These are phyloP conservation scores for Teleogryllus occipitalis DNA, from an alignment of 1,140 invertebrate genomes.

Conservation along the genomic window DNA sequence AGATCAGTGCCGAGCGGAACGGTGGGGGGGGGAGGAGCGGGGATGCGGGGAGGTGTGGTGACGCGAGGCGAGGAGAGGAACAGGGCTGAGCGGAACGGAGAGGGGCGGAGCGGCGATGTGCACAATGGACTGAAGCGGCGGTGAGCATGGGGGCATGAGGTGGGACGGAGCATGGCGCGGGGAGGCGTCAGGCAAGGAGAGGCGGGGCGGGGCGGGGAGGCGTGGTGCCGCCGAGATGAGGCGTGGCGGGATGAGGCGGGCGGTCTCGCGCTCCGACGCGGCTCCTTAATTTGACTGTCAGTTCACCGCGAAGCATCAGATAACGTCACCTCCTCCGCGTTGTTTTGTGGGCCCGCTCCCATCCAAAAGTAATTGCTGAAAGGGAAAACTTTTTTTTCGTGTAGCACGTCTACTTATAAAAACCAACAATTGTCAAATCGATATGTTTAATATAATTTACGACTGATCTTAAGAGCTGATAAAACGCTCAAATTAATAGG, in stretches of 20 bases:
- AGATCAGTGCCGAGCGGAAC: neutral
- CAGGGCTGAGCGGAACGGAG: neutral
- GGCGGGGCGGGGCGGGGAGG: no score
- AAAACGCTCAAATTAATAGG: neutral
- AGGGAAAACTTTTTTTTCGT: neutral
- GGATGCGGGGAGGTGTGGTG: neutral
- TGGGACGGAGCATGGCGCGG: no score
- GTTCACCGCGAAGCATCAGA: neutral
- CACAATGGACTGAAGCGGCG: neutral
- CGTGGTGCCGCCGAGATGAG: no score
- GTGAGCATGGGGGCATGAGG: neutral
- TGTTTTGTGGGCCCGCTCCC: neutral
- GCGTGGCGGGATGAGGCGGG: no score
- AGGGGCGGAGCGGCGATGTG: neutral
- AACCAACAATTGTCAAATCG: conserved; percentile 4
- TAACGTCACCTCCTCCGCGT: neutral
- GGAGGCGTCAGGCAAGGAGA: no score
- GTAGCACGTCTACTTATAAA: conserved; percentile 1
- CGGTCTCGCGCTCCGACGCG: neutral
- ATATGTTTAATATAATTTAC: conserved; percentile 6
- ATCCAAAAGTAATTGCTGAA: neutral
- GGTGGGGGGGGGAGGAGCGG: neutral
- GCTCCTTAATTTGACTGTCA: conserved; percentile 1
- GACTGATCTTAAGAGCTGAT: neutral
- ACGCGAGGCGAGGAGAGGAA: neutral